These are phyloP conservation scores for Neotoma lepida DNA, from an alignment of 2,113 vertebrate genomes.

Conservation along the genomic window DNA sequence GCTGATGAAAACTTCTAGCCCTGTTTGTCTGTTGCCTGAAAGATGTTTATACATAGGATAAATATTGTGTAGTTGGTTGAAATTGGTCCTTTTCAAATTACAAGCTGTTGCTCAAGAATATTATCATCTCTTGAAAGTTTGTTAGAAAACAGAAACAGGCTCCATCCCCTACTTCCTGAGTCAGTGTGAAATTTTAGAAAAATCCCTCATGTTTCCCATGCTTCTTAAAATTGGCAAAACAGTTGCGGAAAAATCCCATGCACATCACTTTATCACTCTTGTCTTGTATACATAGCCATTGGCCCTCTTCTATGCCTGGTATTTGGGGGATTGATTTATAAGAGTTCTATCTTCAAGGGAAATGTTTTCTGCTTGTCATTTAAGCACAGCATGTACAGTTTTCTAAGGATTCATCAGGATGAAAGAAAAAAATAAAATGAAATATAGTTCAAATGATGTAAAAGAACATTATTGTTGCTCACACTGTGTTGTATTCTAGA, in stretches of 20 bases:
- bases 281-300: background rate
- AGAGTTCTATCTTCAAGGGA: constrained; percentile 46
- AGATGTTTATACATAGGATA: background rate
- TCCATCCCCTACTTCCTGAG: background rate
- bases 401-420: constrained; percentile 59
- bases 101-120: background rate
- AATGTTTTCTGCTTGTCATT: constrained; percentile 58
- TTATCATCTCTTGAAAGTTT: background rate
- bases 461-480: constrained; percentile 75
- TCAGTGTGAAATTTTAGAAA: constrained; percentile 6
- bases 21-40: background rate
- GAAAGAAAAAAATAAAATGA: constrained; percentile 72
- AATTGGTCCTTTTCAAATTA: background rate
- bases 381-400: constrained; percentile 54
- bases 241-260: background rate
- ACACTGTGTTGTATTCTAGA: constrained; percentile 71
- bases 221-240: background rate
- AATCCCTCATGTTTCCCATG: background rate
- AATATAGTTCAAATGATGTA: constrained; percentile 72
- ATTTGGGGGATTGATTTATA: constrained; percentile 57
- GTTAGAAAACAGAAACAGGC: background rate
- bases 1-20: background rate
- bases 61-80: background rate
- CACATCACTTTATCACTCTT: background rate
- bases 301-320: background rate